Evolutionary conservation across 2,888 invertebrate genomes (phyloP).

Genomic region (Miltochrista miniata): DNA sequence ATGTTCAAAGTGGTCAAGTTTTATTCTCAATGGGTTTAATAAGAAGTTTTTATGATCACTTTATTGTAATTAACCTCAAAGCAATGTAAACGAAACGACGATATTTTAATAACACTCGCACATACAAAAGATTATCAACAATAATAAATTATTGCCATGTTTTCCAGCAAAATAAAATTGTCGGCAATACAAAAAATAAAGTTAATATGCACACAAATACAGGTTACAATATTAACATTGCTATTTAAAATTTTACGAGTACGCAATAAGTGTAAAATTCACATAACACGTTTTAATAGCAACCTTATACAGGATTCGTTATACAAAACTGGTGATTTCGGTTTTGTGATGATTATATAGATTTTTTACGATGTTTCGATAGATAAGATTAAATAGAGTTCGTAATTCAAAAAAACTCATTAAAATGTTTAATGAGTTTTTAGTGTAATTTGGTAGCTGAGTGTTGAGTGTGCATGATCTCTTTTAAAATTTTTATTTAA

Average conservation of each 20-base stretch:
- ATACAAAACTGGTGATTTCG: conserved; percentile 28
- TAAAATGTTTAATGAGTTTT: conserved; percentile 26
- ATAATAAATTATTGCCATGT: conserved; percentile 21
- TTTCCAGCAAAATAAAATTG: conserved; percentile 25
- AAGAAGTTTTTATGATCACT: neutral
- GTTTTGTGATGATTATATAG: conserved; percentile 37
- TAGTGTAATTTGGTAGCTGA: conserved; percentile 43
- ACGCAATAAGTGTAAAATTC: conserved; percentile 39
- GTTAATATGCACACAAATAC: conserved; percentile 31
- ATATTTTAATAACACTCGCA: conserved; percentile 8
- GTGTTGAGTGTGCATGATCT: conserved; percentile 24
- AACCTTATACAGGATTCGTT: conserved; percentile 17
- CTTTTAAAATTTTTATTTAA: conserved; percentile 23
- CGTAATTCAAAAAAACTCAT: conserved; percentile 24
- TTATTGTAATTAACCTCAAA: neutral
- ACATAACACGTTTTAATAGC: conserved; percentile 38
- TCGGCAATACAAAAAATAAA: conserved; percentile 23
- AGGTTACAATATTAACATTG: conserved; percentile 26
- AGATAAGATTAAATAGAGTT: conserved; percentile 31
- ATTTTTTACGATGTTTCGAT: conserved; percentile 36
- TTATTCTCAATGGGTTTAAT: neutral
- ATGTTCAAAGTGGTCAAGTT: neutral
- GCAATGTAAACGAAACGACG: conserved; percentile 10
- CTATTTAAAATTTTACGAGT: conserved; percentile 37
- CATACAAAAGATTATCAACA: conserved; percentile 5